A percentile compares a stretch with the other conserved stretches of the same genome.
phyloP scores from a whole-genome alignment of 2,797 vertebrate species.

The Capromys pilorides region DNA sequence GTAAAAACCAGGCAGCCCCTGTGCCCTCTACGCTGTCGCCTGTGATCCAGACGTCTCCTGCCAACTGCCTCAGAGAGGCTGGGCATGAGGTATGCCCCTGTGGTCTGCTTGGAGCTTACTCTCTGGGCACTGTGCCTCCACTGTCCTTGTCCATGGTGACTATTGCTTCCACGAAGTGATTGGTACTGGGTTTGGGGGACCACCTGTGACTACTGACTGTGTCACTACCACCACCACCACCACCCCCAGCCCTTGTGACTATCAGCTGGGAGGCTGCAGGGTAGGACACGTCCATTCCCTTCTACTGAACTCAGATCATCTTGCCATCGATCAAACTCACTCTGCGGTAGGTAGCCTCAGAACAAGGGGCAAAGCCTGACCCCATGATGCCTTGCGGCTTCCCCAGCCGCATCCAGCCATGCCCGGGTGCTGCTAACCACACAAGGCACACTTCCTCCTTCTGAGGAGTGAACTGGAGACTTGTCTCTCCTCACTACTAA shows the following conservation, averaged over 20 bases:
- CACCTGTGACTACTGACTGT: background rate
- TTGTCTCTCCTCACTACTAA: background rate
- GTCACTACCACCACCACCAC: too few species aligned
- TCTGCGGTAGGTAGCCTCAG: background rate
- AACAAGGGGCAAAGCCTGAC: background rate
- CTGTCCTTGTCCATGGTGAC: fast-evolving
- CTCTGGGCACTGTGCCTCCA: too few species aligned
- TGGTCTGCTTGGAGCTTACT: fast-evolving
- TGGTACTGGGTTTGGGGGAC: background rate
- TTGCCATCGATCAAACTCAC: background rate
- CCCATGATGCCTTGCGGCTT: background rate
- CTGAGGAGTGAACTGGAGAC: background rate
- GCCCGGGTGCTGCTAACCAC: background rate
- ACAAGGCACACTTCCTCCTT: background rate
- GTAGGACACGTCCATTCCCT: background rate
- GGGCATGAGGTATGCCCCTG: background rate
- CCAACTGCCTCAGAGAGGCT: background rate
- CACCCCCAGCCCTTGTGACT: background rate
- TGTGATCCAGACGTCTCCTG: background rate
- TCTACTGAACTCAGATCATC: background rate
- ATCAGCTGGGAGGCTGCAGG: background rate
- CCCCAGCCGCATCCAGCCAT: background rate
- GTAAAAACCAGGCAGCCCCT: background rate
- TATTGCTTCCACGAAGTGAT: background rate
- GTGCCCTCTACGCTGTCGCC: background rate